phyloP scores from a whole-genome alignment of 2,888 invertebrate genomes.

The Ectemnius lituratus region DNA sequence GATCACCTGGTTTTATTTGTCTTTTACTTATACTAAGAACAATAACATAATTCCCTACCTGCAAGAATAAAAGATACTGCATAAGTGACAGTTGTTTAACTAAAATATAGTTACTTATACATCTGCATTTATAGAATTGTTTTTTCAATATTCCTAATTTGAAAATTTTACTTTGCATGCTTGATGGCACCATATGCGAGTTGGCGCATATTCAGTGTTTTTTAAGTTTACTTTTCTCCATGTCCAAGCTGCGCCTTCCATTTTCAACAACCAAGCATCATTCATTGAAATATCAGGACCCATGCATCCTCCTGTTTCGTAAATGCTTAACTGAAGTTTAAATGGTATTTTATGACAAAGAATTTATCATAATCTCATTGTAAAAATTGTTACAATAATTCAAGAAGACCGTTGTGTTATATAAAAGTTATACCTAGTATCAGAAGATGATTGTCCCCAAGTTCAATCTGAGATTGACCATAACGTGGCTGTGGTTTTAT shows the following conservation, averaged over 20 bases:
- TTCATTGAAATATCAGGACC: conserved; percentile 91
- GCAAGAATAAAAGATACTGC: neutral
- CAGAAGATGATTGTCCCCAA: conserved; percentile 88
- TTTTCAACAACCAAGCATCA: conserved; percentile 94
- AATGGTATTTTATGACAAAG: neutral
- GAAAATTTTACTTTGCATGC: conserved; percentile 84
- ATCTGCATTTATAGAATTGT: neutral
- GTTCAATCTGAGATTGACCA: conserved; percentile 93
- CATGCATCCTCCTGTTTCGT: conserved; percentile 85
- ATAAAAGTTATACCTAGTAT: conserved; percentile 80
- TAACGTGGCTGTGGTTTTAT: conserved; percentile 90
- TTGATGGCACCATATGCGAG: conserved; percentile 96
- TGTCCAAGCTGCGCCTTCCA: conserved; percentile 85
- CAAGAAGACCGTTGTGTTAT: neutral
- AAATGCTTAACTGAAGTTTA: neutral
- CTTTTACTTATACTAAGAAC: conserved; percentile 81
- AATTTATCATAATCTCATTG: neutral
- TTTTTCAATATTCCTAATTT: neutral
- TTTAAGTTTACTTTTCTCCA: conserved; percentile 87
- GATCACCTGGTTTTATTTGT: conserved; percentile 67
- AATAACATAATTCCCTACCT: conserved; percentile 87
- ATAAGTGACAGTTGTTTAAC: too few species aligned
- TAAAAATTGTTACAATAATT: neutral
- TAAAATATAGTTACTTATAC: neutral
- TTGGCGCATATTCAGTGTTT: conserved; percentile 89